A percentile compares a stretch with the other conserved stretches of the same genome.
These are phyloP conservation scores for Pseudolaguvia tuberculata DNA, from an alignment of 2,113 vertebrate species.

Conservation along the genomic window DNA sequence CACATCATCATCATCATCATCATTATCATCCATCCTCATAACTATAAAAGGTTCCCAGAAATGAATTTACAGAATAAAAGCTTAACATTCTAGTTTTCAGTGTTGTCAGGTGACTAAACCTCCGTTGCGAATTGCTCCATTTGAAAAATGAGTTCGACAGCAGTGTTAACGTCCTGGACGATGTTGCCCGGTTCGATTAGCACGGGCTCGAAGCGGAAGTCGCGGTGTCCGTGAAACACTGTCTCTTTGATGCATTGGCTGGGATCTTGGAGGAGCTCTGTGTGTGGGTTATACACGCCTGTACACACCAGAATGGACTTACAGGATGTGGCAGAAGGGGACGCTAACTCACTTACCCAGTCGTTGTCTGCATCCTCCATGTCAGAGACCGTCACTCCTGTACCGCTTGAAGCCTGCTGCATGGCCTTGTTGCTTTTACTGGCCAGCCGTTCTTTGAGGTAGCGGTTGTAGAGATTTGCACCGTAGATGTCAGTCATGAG, in stretches of 20 bases:
- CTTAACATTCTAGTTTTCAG: neutral
- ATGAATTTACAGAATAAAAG: neutral
- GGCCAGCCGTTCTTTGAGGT: conserved; percentile 66
- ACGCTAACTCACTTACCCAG: conserved; percentile 69
- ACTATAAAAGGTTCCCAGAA: neutral
- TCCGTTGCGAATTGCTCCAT: conserved; percentile 68
- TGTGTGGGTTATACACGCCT: conserved; percentile 74
- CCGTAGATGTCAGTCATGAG: conserved; percentile 85
- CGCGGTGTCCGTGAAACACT: conserved; percentile 75
- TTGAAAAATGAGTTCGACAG: conserved; percentile 79
- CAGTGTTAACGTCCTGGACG: conserved; percentile 77
- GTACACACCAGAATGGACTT: conserved; percentile 84
- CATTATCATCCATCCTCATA: neutral
- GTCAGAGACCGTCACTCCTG: conserved; percentile 55
- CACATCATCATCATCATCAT: too few species aligned
- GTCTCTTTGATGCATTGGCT: conserved; percentile 53
- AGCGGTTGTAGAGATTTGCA: conserved; percentile 84
- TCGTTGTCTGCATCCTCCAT: conserved; percentile 54
- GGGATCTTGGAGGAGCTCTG: conserved; percentile 45
- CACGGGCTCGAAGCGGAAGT: conserved; percentile 71
- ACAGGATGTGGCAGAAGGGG: conserved; percentile 69
- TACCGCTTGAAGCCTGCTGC: conserved; percentile 57
- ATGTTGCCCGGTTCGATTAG: conserved; percentile 72
- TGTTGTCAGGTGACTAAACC: conserved; percentile 7
- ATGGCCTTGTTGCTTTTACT: conserved; percentile 42